Base-by-base conservation (phyloP, 1,140 invertebrate species). In the Amyelois transitella region DNA sequence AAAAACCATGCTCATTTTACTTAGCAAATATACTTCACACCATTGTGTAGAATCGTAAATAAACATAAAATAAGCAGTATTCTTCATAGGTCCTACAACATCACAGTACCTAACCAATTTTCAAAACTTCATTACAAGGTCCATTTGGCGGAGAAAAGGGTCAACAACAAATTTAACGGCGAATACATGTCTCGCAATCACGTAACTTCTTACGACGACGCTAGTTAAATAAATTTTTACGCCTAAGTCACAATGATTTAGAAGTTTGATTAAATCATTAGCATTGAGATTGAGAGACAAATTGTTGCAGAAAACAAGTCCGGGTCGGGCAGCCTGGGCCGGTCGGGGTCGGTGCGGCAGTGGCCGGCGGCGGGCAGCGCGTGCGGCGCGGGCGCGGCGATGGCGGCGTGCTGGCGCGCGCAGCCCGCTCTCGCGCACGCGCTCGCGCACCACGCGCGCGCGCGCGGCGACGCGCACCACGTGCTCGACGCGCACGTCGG, bases 71-170 rank as follows among this genome's bases (percentile, higher is more conserved):
- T 77, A 79, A 7, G 71, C 56, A 17, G 47, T 7, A 49, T 72
- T 74, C 51, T 64, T 76, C 18, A 88, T 84, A 48, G 76, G 76
- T 51, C 77, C 79, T 60, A 76, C 81, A 1, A 86, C 66, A 75
- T 87, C 80, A 6, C 69, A 81, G 64, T n/a, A n/a, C n/a, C n/a
- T 76, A 65, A 19, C 81, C 56, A 25, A 50, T 24, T 17, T 28
- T 38, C 7, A 55, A 38, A 25, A 19, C 32, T 14, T 55, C 53
- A 48, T 28, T 19, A 20, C 25, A 32, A 12, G 22, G 53, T 14
- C 45, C 25, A n/a, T 18, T 32, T 0, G 44, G 18, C 14, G 17
- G 5, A 0, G 17, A 20, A 48, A 55, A 6, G 53, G 38, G 43
- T 21, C n/a, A 5, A 18, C 32, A 44, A 6, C 10, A 18, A 43